phyloP scores from a whole-genome alignment of 37 sponge, comb jelly and placozoan species.

The Amphimedon queenslandica region DNA sequence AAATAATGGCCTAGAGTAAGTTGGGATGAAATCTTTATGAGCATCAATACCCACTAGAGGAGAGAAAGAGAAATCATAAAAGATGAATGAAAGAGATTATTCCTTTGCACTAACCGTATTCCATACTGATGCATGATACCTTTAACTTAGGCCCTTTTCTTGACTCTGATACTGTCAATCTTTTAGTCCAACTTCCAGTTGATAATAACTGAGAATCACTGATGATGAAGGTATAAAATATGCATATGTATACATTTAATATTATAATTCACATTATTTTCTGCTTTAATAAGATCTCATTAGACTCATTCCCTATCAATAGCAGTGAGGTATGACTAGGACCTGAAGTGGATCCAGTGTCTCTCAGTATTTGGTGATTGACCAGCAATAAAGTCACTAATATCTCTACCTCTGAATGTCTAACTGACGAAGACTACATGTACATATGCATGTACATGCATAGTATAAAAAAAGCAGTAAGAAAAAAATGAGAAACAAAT shows the following conservation, averaged over 20 bases:
- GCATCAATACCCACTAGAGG: constrained; percentile 56
- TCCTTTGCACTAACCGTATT: constrained; percentile 28
- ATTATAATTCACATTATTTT: constrained; percentile 51
- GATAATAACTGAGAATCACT: constrained; percentile 52
- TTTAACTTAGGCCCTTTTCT: constrained; percentile 42
- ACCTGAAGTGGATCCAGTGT: constrained; percentile 31
- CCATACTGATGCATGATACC: constrained; percentile 46
- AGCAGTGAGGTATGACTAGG: constrained; percentile 45
- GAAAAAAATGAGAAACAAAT: neutral
- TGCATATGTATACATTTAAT: neutral
- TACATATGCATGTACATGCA: neutral
- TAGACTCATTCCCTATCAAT: constrained; percentile 64
- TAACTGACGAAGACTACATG: neutral
- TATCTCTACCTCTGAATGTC: constrained; percentile 10
- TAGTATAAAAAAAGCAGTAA: too few species aligned
- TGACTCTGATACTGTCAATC: constrained; percentile 27
- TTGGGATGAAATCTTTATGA: constrained; percentile 46
- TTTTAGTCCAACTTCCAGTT: constrained; percentile 33
- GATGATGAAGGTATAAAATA: neutral
- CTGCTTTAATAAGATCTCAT: constrained; percentile 61
- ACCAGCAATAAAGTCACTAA: constrained; percentile 23
- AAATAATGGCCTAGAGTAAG: constrained; percentile 22
- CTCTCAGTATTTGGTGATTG: constrained; percentile 39
- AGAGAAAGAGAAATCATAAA: neutral
- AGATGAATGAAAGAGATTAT: neutral